These are phyloP conservation scores for Agrochola macilenta DNA, from an alignment of 2,888 invertebrate species.

Conservation along the genomic window DNA sequence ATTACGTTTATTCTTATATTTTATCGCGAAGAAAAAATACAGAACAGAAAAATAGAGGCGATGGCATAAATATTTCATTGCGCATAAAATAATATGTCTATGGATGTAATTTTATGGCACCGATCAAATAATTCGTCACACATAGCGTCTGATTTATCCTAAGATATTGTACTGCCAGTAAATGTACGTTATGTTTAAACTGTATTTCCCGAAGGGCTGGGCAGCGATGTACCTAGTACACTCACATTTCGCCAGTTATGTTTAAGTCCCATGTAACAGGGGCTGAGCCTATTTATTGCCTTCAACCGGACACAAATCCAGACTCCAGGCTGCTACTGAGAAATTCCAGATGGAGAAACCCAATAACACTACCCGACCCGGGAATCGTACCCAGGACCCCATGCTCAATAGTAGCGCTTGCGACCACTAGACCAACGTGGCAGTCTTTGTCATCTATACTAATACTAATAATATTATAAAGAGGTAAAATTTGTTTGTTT, in stretches of 20 bases:
- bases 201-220: background rate
- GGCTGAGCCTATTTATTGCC: background rate
- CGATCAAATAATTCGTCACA: slow-evolving; percentile 35
- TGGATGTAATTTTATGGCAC: slow-evolving; percentile 17
- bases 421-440: background rate
- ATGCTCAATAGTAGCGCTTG: background rate
- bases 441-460: background rate
- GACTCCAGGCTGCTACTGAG: background rate
- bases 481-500: too few relatives aligned
- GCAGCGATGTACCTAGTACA: background rate
- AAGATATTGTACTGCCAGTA: background rate
- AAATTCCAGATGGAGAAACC: background rate
- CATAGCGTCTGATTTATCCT: background rate
- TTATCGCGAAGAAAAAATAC: slow-evolving; percentile 7
- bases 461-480: too few relatives aligned
- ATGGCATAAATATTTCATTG: slow-evolving; percentile 42
- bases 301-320: background rate
- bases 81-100: slow-evolving; percentile 26
- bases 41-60: background rate
- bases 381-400: background rate
- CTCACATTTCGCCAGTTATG: background rate
- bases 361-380: background rate
- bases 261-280: background rate
- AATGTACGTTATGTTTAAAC: background rate
- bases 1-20: slow-evolving; percentile 25